phyloP scores from a whole-genome alignment of 2,888 invertebrate genomes.

The Spilarctia lutea region DNA sequence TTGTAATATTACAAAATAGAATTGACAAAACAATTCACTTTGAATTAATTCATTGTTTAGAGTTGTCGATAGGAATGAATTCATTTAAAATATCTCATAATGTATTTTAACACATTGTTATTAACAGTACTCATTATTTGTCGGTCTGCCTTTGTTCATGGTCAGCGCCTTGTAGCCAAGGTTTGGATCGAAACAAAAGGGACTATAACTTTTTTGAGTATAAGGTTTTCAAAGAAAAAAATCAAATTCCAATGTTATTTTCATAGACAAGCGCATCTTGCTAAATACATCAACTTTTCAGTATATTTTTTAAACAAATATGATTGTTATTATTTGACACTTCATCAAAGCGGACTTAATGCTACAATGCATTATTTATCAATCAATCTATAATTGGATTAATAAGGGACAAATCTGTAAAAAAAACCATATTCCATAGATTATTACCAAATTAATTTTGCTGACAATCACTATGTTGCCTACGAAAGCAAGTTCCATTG shows the following conservation, averaged over 20 bases:
- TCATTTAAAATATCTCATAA: neutral
- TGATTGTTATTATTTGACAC: too few species aligned
- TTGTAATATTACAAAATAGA: conserved; percentile 43
- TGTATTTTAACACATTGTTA: neutral
- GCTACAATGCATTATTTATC: too few species aligned
- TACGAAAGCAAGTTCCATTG: neutral
- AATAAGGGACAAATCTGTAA: too few species aligned
- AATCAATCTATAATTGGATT: too few species aligned
- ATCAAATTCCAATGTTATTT: neutral
- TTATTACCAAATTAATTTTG: neutral
- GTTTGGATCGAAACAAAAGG: neutral
- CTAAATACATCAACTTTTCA: neutral
- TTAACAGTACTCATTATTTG: neutral
- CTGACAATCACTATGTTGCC: neutral
- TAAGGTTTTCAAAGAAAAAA: neutral
- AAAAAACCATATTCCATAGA: too few species aligned
- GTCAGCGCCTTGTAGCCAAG: neutral
- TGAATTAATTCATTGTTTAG: conserved; percentile 30
- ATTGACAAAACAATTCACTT: conserved; percentile 35
- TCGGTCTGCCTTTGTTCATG: neutral
- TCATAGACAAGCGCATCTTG: neutral
- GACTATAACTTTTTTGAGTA: neutral
- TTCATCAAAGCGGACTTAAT: too few species aligned
- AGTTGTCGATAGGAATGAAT: conserved; percentile 13
- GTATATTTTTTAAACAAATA: neutral